These are phyloP conservation scores for Sarcoramphus papa DNA, from an alignment of 2,797 vertebrate species.

Conservation along the genomic window DNA sequence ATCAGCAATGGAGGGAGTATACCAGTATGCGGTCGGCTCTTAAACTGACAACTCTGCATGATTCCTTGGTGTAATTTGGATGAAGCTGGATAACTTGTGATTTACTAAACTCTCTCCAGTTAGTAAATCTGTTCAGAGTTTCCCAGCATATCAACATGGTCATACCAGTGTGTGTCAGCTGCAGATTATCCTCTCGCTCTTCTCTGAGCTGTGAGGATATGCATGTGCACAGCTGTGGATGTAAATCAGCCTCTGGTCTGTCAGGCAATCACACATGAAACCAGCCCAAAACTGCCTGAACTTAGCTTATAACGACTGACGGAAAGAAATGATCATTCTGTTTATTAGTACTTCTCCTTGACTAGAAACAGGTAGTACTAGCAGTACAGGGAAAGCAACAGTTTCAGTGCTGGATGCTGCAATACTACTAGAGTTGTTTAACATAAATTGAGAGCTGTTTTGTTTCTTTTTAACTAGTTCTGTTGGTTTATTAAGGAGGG, in stretches of 20 bases:
- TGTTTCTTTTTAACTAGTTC: background rate
- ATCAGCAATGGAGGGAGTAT: background rate
- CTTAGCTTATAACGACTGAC: background rate
- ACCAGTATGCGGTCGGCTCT: background rate
- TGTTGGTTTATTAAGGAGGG: background rate
- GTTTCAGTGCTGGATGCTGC: background rate
- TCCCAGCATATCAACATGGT: background rate
- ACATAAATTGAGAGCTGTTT: background rate
- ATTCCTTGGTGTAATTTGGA: slow-evolving; percentile 18
- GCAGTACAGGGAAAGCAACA: background rate
- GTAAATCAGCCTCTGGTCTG: background rate
- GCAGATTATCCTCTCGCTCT: background rate
- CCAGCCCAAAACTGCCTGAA: background rate
- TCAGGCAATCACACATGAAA: background rate
- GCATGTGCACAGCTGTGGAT: background rate
- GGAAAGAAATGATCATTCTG: background rate
- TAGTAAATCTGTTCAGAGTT: background rate
- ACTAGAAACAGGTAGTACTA: background rate
- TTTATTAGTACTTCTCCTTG: background rate
- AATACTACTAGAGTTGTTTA: background rate
- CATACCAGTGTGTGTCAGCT: background rate
- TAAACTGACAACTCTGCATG: background rate
- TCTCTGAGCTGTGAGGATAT: background rate
- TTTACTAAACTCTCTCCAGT: slow-evolving; percentile 26
- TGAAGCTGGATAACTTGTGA: slow-evolving; percentile 23